Percentiles rank a stretch among this genome's conserved stretches.
These are phyloP conservation scores for Lynx canadensis DNA, from an alignment of 2,113 vertebrate genomes.

Conservation along the genomic window DNA sequence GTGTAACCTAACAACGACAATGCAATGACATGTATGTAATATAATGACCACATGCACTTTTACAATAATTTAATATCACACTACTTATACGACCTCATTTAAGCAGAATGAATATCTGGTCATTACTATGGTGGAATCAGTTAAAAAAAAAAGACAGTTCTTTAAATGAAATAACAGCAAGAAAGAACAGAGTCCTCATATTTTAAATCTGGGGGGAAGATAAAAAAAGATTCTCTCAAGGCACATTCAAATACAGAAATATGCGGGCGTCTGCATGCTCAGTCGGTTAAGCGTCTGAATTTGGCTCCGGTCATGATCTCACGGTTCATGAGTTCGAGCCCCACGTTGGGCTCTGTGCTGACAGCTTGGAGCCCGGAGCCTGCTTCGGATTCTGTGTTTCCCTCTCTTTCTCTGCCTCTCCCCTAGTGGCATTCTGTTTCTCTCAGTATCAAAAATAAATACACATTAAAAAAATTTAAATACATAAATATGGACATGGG, in stretches of 20 bases:
- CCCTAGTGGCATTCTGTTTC: no score
- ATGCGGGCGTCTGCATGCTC: no score
- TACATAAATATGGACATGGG: not conserved
- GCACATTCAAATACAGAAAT: not conserved
- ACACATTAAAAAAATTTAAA: not conserved
- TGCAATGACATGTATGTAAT: not conserved
- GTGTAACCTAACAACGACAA: not conserved
- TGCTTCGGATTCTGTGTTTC: no score
- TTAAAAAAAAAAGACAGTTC: constrained; percentile 6
- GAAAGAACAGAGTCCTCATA: not conserved
- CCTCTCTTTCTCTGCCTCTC: no score
- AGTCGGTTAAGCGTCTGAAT: no score
- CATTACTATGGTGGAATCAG: not conserved
- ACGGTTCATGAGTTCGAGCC: no score
- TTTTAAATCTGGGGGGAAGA: not conserved
- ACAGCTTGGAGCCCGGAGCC: no score
- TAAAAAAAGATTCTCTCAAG: not conserved
- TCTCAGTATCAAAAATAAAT: no score
- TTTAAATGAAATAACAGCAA: not conserved
- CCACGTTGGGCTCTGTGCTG: no score
- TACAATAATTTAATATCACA: not conserved
- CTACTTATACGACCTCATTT: constrained; percentile 15
- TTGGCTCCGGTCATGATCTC: no score
- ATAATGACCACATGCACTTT: constrained; percentile 9
- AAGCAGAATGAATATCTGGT: not conserved